A percentile compares a stretch with the other conserved stretches of the same genome.
Evolutionary conservation across 1,140 invertebrate species (phyloP).

Genomic region (Magallana angulata): DNA sequence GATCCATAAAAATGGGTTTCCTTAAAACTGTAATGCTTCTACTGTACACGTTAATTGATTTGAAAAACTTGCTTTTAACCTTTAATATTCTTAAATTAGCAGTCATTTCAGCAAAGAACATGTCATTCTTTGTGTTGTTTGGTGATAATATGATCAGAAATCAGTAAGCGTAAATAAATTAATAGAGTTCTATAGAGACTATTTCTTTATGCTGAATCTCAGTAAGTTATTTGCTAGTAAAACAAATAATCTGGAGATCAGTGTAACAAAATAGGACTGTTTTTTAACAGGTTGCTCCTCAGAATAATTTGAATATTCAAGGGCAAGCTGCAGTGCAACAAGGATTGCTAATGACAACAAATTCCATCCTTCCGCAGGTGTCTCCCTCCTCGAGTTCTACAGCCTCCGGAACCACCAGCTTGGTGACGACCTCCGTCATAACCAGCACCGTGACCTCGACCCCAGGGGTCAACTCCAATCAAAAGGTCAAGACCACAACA

Average conservation of each 20-base stretch:
- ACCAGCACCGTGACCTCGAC: background rate
- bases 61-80: too few species aligned
- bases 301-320: conserved; percentile 25
- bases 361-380: conserved; percentile 55
- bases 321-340: conserved; percentile 32
- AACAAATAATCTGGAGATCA: background rate
- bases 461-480: background rate
- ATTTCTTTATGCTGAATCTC: too few species aligned
- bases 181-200: too few species aligned
- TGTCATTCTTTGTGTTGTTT: too few species aligned
- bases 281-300: conserved; percentile 5
- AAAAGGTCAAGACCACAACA: background rate
- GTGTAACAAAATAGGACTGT: background rate
- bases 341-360: conserved; percentile 66
- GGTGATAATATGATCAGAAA: too few species aligned
- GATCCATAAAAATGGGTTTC: too few species aligned
- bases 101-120: too few species aligned
- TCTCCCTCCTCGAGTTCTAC: conserved; percentile 39
- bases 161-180: too few species aligned
- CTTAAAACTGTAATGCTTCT: too few species aligned
- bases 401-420: conserved; percentile 33
- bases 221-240: background rate
- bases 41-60: too few species aligned
- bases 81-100: too few species aligned
- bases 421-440: background rate